phyloP scores from a whole-genome alignment of 2,888 invertebrate genomes.

The Drosophila bunnanda region DNA sequence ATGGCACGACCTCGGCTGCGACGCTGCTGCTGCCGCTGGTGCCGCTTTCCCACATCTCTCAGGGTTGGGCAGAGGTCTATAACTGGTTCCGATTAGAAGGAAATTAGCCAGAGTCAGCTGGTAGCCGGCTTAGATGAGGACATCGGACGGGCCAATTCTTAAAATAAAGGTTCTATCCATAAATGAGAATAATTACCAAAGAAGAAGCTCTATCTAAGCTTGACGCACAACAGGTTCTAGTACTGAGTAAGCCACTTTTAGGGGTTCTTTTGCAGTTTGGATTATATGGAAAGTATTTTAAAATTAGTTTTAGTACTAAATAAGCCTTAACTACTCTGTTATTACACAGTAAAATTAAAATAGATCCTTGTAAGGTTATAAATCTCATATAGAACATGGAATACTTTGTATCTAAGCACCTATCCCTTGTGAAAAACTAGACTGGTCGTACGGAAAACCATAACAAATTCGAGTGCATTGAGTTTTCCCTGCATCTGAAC shows the following conservation, averaged over 20 bases:
- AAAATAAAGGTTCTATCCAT: conserved; percentile 17
- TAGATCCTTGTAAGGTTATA: not conserved
- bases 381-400: not conserved
- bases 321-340: too few species aligned
- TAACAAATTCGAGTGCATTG: not conserved
- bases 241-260: not conserved
- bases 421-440: not conserved
- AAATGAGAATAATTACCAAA: conserved; percentile 2
- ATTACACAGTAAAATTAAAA: too few species aligned
- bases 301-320: too few species aligned
- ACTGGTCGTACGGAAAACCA: not conserved
- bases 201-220: not conserved
- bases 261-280: not conserved
- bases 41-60: conserved; percentile 28
- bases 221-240: conserved; percentile 6
- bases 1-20: conserved; percentile 29
- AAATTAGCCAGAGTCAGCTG: conserved; percentile 32
- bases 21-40: conserved; percentile 28
- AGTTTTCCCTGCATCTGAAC: conserved; percentile 1
- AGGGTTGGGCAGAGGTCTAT: conserved; percentile 23
- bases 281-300: not conserved
- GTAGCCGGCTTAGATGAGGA: conserved; percentile 11
- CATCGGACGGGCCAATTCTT: conserved; percentile 13
- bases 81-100: conserved; percentile 44
- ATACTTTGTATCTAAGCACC: not conserved